Evolutionary conservation across 2,113 vertebrate genomes (phyloP), one percentile per base, ranked within the genome.

Genomic region (Pseudorectes ferrugineus): DNA sequence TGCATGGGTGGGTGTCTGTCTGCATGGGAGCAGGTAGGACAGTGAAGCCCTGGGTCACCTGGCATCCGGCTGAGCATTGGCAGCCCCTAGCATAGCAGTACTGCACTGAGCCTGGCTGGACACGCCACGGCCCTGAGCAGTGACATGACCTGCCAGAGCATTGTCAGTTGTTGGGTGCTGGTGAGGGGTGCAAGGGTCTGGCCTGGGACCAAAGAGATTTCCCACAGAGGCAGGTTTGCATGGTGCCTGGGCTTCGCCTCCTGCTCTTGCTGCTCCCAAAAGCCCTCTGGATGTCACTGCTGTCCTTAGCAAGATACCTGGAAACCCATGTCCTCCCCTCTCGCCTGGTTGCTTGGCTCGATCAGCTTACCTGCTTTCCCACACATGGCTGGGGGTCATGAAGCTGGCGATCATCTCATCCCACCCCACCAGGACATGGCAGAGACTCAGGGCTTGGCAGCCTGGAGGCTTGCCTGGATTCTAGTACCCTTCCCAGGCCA

Each of bases 71-170:
- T 2, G 12, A 76, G 38, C 33, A 25, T 3, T 23, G 31, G n/a
- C n/a, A 80, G 55, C 24, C 29, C 15, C 26, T 2, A 2, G 48
- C 35, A 11, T 2, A 13, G n/a, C 0, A 0, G 42, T 2, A 5
- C 62, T 8, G 20, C 49, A 4, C 36, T 9, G 18, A 21, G 26
- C 45, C 24, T 5, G 57, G 31, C 29, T 58, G 38, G 40, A 51
- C 2, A 3, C 0, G 0, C 22, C 1, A 3, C 0, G 3, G 25
- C 15, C 35, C 11, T 2, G 5, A 26, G 58, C 4, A 7, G 26
- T 0, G 1, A 14, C 2, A 4, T 0, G 0, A 12, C 24, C 25
- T 21, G 1, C 33, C 7, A 3, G 13, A 0, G 0, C 28, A 9
- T 12, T 0, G 0, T 20, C 29, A 2, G 1, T 8, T 14, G 3